Evolutionary conservation across 2,113 vertebrate species (phyloP).

Genomic region (Etheostoma cragini): DNA sequence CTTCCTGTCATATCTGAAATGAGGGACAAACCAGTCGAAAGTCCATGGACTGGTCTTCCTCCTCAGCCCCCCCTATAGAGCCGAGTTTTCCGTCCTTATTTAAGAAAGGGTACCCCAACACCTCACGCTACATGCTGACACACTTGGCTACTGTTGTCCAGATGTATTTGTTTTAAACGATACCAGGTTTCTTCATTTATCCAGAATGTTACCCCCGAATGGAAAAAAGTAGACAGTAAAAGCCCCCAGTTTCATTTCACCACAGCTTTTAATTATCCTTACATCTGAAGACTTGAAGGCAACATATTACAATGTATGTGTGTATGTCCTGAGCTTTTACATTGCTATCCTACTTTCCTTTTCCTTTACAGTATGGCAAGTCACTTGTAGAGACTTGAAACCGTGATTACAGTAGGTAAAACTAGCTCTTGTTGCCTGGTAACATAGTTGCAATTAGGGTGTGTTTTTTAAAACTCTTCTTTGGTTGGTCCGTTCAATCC

Average conservation of each 20-base stretch:
- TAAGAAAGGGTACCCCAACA: not conserved
- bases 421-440: not conserved
- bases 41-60: not conserved
- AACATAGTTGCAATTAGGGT: not conserved
- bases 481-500: not conserved
- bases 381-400: not conserved
- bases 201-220: not conserved
- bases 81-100: accelerated
- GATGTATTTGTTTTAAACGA: not conserved
- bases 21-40: not conserved
- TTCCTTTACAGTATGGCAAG: not conserved
- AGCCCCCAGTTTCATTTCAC: not conserved
- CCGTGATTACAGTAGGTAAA: not conserved
- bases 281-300: not conserved
- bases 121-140: not conserved
- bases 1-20: too few relatives aligned
- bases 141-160: too few relatives aligned
- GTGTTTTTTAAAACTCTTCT: not conserved
- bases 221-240: not conserved
- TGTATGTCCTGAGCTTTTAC: not conserved
- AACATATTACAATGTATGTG: not conserved
- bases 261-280: not conserved
- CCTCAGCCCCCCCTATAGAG: not conserved
- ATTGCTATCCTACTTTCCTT: not conserved
- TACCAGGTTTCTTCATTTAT: not conserved